These are phyloP conservation scores for Mercenaria mercenaria DNA, from an alignment of 1,140 invertebrate genomes.

Conservation along the genomic window DNA sequence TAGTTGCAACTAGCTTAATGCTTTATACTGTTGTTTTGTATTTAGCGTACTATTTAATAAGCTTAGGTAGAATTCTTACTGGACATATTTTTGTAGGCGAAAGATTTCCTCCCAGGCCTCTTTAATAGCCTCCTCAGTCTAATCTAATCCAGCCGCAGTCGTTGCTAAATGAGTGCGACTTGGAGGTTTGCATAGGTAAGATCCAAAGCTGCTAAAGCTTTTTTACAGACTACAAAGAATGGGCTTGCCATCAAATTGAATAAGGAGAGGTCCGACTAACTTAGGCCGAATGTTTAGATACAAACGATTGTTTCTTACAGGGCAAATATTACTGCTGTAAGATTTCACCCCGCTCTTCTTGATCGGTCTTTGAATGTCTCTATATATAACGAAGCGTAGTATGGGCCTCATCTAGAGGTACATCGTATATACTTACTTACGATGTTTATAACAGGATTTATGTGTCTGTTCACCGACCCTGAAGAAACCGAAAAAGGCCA, in stretches of 20 bases:
- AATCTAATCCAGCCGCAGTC: background rate
- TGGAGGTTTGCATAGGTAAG: no score
- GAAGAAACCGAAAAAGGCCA: no score
- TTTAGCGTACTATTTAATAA: background rate
- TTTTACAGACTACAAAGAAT: no score
- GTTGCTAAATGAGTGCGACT: background rate
- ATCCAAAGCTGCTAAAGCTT: no score
- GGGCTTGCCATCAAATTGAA: no score
- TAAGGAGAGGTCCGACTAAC: no score
- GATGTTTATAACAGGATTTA: background rate
- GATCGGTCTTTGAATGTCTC: background rate
- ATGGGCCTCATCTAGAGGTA: background rate
- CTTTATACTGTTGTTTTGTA: no score
- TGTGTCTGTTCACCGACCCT: background rate
- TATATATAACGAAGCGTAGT: background rate
- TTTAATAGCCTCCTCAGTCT: background rate
- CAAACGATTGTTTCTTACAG: no score
- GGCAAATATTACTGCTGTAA: no score
- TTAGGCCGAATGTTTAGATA: no score
- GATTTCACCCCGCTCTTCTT: background rate
- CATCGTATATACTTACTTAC: background rate
- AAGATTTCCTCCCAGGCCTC: background rate
- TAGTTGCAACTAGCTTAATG: no score
- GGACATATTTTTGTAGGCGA: background rate
- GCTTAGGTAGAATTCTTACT: background rate